Percentiles rank a stretch among this genome's conserved stretches.
These are phyloP conservation scores for Brachyalestes nurse DNA, from an alignment of 2,797 vertebrate species.

Conservation along the genomic window DNA sequence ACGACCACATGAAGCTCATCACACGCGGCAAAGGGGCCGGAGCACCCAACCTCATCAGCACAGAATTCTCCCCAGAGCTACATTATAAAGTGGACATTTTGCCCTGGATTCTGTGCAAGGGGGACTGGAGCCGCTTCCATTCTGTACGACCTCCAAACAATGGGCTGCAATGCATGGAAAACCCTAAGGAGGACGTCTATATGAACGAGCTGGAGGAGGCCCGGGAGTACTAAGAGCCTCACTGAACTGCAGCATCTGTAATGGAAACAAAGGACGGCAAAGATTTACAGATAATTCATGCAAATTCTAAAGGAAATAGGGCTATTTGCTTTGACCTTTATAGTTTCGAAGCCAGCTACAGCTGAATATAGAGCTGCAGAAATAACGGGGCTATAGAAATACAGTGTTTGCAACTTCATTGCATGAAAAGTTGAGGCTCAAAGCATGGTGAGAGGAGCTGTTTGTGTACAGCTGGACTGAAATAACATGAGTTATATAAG, in stretches of 20 bases:
- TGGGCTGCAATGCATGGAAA: conserved; percentile 82
- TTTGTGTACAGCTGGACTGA: conserved; percentile 4
- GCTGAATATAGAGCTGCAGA: not conserved
- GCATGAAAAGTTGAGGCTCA: not conserved
- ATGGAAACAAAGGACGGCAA: not conserved
- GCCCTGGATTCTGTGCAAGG: conserved; percentile 96
- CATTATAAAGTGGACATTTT: conserved; percentile 94
- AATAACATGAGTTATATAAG: not conserved
- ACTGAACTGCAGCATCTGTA: not conserved
- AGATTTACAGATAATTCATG: not conserved
- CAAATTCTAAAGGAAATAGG: not conserved
- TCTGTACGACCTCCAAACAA: conserved; percentile 91
- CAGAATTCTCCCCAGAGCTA: conserved; percentile 92
- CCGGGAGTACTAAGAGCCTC: conserved; percentile 83
- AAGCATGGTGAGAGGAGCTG: not conserved
- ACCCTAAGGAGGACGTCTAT: conserved; percentile 87
- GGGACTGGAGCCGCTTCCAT: conserved; percentile 94
- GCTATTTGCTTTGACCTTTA: not conserved
- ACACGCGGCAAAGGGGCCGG: conserved; percentile 91
- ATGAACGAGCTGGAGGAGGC: conserved; percentile 91
- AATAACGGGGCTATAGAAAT: conserved; percentile 1
- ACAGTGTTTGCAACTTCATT: not conserved
- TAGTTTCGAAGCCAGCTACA: not conserved
- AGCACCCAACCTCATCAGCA: conserved; percentile 91
- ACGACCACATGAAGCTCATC: conserved; percentile 86